These are phyloP conservation scores for Dryoscopus gambensis DNA, from an alignment of 2,113 vertebrate species.

Conservation along the genomic window DNA sequence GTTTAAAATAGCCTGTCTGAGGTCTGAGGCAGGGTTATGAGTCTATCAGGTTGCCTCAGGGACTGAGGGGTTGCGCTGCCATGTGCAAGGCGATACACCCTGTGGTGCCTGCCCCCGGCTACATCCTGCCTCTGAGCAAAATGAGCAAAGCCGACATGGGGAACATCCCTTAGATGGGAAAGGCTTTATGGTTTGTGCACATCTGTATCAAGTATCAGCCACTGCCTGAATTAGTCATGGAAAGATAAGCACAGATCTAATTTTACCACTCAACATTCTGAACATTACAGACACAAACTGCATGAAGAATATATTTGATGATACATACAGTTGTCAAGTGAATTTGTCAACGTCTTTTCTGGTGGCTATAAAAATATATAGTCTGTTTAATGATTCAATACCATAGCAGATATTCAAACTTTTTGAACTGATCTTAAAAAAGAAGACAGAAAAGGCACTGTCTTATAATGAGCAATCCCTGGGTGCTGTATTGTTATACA, in stretches of 20 bases:
- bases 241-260: neutral
- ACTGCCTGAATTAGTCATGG: neutral
- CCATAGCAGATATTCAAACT: neutral
- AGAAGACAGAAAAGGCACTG: neutral
- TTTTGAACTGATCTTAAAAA: neutral
- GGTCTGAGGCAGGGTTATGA: neutral
- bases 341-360: neutral
- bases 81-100: rapidly evolving
- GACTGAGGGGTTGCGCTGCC: neutral
- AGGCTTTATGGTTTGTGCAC: neutral
- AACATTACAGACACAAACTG: neutral
- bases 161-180: neutral
- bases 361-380: neutral
- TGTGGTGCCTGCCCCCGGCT: neutral
- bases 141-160: neutral
- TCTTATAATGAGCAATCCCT: neutral
- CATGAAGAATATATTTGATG: neutral
- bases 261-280: neutral
- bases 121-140: neutral
- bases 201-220: neutral
- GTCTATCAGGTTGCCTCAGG: neutral
- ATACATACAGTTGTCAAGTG: neutral
- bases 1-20: neutral
- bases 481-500: neutral
- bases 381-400: neutral